Conservation (phyloP, 2,113 vertebrate species). For the Mesocricetus auratus region DNA sequence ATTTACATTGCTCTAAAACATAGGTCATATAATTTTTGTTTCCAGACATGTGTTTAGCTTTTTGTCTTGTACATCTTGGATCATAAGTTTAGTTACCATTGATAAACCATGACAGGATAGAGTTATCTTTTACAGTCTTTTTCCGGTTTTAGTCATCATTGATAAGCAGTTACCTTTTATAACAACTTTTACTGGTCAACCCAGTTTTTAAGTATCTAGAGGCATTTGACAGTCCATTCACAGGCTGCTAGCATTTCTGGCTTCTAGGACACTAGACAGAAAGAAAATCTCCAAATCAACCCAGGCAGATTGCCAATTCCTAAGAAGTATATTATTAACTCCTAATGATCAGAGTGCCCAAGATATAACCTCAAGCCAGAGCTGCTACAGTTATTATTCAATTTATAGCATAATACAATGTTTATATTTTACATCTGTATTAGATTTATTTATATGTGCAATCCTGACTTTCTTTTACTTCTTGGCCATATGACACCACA, state of each 20-base stretch:
- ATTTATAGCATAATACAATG: neutral
- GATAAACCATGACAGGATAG: neutral
- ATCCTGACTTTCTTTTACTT: neutral
- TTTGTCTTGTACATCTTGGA: neutral
- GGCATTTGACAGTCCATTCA: neutral
- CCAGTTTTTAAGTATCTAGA: neutral
- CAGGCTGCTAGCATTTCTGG: neutral
- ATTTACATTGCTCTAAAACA: neutral
- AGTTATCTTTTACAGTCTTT: neutral
- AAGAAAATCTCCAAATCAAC: neutral
- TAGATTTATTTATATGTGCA: neutral
- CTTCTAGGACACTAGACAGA: neutral
- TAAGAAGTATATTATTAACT: neutral
- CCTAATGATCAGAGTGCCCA: neutral
- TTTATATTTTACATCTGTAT: neutral
- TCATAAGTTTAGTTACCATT: neutral
- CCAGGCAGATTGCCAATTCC: neutral
- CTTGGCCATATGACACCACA: neutral
- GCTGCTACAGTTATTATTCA: neutral
- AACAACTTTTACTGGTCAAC: neutral
- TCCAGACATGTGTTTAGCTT: neutral
- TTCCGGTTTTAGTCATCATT: neutral
- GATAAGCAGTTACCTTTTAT: neutral
- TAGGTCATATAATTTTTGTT: neutral
- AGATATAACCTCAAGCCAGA: neutral